A percentile compares a stretch with the other conserved stretches of the same genome.
phyloP scores from a whole-genome alignment of 2,113 vertebrate species.

The Climacteris rufus region DNA sequence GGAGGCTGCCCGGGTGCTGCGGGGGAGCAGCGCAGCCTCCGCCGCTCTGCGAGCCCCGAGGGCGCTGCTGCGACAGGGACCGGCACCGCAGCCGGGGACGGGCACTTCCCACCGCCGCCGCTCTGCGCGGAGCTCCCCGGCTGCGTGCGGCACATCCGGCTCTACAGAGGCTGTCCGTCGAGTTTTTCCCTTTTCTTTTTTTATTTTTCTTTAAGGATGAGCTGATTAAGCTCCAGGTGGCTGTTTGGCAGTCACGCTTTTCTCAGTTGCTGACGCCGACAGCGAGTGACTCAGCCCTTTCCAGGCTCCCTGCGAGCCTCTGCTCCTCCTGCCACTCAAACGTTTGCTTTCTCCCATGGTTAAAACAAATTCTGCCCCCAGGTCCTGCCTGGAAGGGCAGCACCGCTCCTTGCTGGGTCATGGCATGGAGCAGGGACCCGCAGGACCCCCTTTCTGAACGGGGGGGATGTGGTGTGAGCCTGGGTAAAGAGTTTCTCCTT shows the following conservation, averaged over 20 bases:
- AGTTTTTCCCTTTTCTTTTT: accelerated
- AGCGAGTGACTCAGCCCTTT: slow-evolving; percentile 32
- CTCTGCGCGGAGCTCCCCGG: background rate
- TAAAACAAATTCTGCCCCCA: background rate
- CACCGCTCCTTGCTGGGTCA: background rate
- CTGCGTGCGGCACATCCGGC: background rate
- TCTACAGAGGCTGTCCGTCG: background rate
- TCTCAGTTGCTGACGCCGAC: background rate
- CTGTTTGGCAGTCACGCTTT: background rate
- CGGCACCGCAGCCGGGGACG: slow-evolving; percentile 30
- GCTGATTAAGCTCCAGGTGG: slow-evolving; percentile 31
- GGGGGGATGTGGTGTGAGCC: accelerated
- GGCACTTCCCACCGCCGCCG: background rate
- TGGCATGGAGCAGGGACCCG: accelerated
- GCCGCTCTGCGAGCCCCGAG: background rate
- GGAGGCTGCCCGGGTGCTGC: slow-evolving; percentile 13
- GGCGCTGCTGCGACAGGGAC: slow-evolving; percentile 5
- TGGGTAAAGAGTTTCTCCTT: background rate
- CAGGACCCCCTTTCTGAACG: background rate
- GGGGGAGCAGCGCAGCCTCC: background rate
- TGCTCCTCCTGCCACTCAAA: background rate
- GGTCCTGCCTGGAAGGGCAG: background rate
- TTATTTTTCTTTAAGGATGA: background rate
- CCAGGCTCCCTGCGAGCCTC: background rate
- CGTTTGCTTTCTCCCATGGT: background rate